Conservation (phyloP, 2,888 invertebrate genomes). For the Erpobdella octoculata region DNA sequence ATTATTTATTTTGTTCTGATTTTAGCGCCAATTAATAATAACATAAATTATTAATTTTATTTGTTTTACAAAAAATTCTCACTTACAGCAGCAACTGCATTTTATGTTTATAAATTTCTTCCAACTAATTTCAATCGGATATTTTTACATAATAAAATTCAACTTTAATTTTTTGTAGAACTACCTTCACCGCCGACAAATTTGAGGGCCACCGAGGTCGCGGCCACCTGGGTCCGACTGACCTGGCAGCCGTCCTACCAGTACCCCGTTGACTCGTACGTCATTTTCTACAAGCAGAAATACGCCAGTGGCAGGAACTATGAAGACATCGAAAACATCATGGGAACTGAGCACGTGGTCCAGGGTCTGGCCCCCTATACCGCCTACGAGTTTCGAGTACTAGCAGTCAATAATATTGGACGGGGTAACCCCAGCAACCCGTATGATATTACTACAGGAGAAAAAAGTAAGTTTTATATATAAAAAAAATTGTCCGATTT, state of each 20-base stretch:
- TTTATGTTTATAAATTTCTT: too few species aligned
- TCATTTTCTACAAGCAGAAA: constrained; percentile 81
- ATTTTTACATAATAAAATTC: too few species aligned
- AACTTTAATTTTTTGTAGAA: constrained; percentile 59
- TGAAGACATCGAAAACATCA: constrained; percentile 84
- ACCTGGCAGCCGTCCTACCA: constrained; percentile 65
- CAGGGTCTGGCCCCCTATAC: constrained; percentile 75
- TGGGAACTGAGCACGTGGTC: constrained; percentile 83
- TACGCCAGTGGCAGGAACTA: constrained; percentile 56
- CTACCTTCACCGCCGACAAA: constrained; percentile 82
- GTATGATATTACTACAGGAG: constrained; percentile 85
- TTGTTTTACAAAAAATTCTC: neutral
- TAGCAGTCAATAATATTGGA: constrained; percentile 88
- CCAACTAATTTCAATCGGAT: too few species aligned
- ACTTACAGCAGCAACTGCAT: too few species aligned
- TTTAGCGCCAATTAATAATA: neutral
- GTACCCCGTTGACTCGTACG: constrained; percentile 80
- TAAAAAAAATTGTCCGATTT: too few species aligned
- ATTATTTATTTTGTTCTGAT: too few species aligned
- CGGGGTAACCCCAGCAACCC: constrained; percentile 80
- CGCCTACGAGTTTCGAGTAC: constrained; percentile 89
- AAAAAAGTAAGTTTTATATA: constrained; percentile 51
- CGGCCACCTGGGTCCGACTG: constrained; percentile 81
- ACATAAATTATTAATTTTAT: neutral
- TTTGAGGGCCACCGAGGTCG: constrained; percentile 82